phyloP scores from a whole-genome alignment of 2,888 invertebrate genomes.

The Coelinius sp. region DNA sequence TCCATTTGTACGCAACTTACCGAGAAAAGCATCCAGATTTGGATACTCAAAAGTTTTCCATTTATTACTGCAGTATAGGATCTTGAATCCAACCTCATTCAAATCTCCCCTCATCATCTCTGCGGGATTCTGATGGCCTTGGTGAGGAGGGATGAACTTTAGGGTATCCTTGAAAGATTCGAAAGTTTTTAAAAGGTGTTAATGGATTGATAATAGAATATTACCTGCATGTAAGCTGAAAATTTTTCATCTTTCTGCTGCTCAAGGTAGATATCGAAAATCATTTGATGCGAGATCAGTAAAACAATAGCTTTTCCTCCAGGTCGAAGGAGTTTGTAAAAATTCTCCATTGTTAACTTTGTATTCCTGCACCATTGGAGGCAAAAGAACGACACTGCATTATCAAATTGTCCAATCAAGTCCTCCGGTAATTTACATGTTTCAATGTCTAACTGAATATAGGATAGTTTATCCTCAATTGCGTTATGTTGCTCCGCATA shows the following conservation, averaged over 20 bases:
- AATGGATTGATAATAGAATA: neutral
- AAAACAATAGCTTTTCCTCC: conserved; percentile 80
- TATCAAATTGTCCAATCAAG: conserved; percentile 21
- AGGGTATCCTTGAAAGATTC: conserved; percentile 72
- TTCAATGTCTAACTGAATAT: conserved; percentile 74
- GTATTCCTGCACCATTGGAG: conserved; percentile 85
- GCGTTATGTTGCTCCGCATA: conserved; percentile 75
- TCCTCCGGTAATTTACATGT: conserved; percentile 71
- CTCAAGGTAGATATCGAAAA: conserved; percentile 78
- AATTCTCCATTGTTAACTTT: conserved; percentile 76
- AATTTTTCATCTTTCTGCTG: conserved; percentile 75
- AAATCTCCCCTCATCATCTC: conserved; percentile 74
- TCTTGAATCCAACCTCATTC: conserved; percentile 75
- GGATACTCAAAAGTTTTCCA: conserved; percentile 75
- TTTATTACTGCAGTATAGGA: conserved; percentile 74
- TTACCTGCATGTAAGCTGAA: conserved; percentile 75
- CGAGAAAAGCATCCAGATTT: conserved; percentile 74
- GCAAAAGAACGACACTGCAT: conserved; percentile 72
- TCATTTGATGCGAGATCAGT: conserved; percentile 78
- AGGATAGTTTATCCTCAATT: conserved; percentile 71
- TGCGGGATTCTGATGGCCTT: conserved; percentile 75
- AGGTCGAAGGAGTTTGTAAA: conserved; percentile 76
- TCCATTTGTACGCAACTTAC: conserved; percentile 69
- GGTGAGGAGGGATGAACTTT: conserved; percentile 79
- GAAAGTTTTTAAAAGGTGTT: neutral